A percentile compares a stretch with the other conserved stretches of the same genome.
Evolutionary conservation across 1,140 invertebrate species (phyloP).

Genomic region (Nephotettix cincticeps): DNA sequence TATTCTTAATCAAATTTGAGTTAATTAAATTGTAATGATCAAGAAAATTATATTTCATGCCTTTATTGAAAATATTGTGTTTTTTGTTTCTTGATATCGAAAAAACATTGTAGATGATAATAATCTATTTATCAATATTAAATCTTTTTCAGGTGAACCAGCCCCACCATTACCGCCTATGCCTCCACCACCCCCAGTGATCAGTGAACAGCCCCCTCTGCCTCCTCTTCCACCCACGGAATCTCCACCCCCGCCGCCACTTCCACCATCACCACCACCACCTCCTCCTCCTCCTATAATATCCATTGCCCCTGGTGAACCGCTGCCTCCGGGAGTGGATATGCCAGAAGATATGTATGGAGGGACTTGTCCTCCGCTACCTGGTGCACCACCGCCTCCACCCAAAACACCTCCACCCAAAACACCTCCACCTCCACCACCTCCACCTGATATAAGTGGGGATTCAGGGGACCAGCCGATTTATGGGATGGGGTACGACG

Average conservation of each 20-base stretch:
- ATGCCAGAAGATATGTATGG: constrained; percentile 12
- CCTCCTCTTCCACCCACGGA: constrained; percentile 27
- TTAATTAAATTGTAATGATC: too few relatives aligned
- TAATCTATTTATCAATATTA: too few relatives aligned
- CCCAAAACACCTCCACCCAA: too few relatives aligned
- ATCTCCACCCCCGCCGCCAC: constrained; percentile 24
- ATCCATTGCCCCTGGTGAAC: constrained; percentile 41
- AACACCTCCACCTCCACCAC: constrained; percentile 29
- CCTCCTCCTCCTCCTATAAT: constrained; percentile 22
- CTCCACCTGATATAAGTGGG: constrained; percentile 26
- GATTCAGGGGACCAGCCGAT: too few relatives aligned
- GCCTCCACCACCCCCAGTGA: constrained; percentile 24
- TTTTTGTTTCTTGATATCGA: too few relatives aligned
- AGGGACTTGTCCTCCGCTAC: constrained; percentile 12
- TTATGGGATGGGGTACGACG: too few relatives aligned
- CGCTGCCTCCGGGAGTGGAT: constrained; percentile 55
- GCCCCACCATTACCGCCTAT: constrained; percentile 12
- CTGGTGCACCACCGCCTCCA: constrained; percentile 29
- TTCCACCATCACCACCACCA: constrained; percentile 15
- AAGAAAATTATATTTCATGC: too few relatives aligned
- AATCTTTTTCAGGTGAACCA: background rate
- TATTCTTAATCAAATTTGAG: too few relatives aligned
- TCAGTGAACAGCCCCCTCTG: constrained; percentile 8
- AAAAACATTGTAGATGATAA: too few relatives aligned
- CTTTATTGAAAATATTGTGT: too few relatives aligned